Evolutionary conservation across 2,797 vertebrate genomes (phyloP), one percentile per base, ranked within the genome.

Genomic region (Lerista edwardsae): DNA sequence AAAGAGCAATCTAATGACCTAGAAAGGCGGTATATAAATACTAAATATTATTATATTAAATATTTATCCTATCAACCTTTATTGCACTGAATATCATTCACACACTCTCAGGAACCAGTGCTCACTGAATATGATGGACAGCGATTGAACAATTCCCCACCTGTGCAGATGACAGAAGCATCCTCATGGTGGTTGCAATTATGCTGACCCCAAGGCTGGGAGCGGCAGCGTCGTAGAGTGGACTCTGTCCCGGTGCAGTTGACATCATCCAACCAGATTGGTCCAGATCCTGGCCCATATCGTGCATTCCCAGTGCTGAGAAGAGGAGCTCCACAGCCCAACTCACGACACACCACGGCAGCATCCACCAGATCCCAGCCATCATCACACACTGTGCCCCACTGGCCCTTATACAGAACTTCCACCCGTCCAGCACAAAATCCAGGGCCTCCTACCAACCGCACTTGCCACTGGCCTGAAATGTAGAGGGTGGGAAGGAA

Each of bases 141-240:
- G 23, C 31, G 72, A 84, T 3, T 7, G 5, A 27, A 36, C 29
- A 25, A 25, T 71, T 79, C 10, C 92, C 90, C 68, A 94, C 94
- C 94, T 0, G 85, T 84, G 81, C 94, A 95, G 55, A 78, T 88
- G 72, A 94, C 87, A 17, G 92, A 91, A 4, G 94, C 93, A 11
- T 94, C 94, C 75, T 95, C 94, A 3, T 94, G 94, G 69, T 95
- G 94, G 29, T 93, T 93, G 3, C 94, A 95, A 14, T 86, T 86
- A 27, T 86, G 84, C 8, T 64, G 69, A 12, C 93, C 94, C 91
- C 92, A 93, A 34, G 93, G 77, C 6, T 91, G 79, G 0, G 93
- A 89, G 0, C 86, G 88, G 69, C 94, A 94, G 80, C 84, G 59
- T 0, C 82, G 64, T 25, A 95, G 87, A 0, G 69, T 82, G 1